Base-by-base conservation (phyloP, 2,113 vertebrate species). In the Arenaria interpres region DNA sequence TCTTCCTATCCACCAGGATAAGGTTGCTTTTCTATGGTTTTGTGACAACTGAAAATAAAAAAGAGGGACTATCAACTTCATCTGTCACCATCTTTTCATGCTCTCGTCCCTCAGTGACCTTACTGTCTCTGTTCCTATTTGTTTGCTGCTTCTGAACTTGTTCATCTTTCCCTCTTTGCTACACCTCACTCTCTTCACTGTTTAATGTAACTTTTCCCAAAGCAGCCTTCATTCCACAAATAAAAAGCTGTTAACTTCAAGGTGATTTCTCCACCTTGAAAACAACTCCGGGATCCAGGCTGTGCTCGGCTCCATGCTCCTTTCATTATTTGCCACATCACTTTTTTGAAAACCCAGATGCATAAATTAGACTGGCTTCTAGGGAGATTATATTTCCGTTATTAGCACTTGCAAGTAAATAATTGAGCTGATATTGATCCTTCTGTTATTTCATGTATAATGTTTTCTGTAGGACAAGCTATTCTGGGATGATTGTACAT, bases 141-240 rank as follows among this genome's bases (percentile, higher is more conserved):
- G 77, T 93, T 93, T 88, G 66, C 62, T 92, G 63, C 73, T 86
- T 95, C 95, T 91, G 67, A 97, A 78, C 75, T 90, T 96, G 78
- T 89, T 97, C 85, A 28, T 54, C 92, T 90, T 69, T 69, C 30
- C 57, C 67, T 83, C 45, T 84, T 60, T 62, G 48, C 72, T 84
- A 13, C 56, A 69, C 56, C 90, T 80, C 37, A 4, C 21, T 90
- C 54, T 68, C 80, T 80, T 95, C 81, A 67, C 62, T 90, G 79
- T 90, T 95, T 85, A 93, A 91, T 59, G 89, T 63, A 64, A 83
- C 60, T 90, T 66, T 81, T 79, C 79, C 39, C 71, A 53, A 69
- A 79, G 82, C 45, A 72, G 56, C 71, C 18, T 39, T 90, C 53
- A 67, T 41, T 68, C 63, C 53, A 89, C 69, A 79, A 54, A 50